Evolutionary conservation across 2,113 vertebrate genomes (phyloP), one percentile per base, ranked within the genome.

Genomic region (Gobiocypris rarus): DNA sequence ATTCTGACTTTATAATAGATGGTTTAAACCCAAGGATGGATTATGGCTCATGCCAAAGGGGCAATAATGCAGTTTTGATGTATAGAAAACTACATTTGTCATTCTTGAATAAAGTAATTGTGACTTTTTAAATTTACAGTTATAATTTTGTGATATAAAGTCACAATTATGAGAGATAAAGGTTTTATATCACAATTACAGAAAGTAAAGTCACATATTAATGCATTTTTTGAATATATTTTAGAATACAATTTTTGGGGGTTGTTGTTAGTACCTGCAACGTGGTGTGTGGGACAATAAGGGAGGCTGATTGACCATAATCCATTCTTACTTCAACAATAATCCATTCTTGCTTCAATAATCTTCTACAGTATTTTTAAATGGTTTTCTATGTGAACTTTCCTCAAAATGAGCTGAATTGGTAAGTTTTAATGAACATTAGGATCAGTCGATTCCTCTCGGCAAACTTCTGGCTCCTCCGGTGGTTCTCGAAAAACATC

Each of bases 371-470:
- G 8, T 1, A 28, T 45, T 73, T 24, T 43, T 9, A 11, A 70
- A 70, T 74, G 43, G 22, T 50, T 54, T 75, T 8, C 26, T 50
- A 13, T 74, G 50, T 83, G 54, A 58, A 26, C 34, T 59, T 61
- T 43, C 19, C 22, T 50, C 14, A 14, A 48, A 82, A n/a, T 76
- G n/a, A 75, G 54, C n/a, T 73, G 38, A 43, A 73, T 73, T 87
- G 65, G 80, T 45, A 10, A n/a, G 41, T 75, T 74, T 84, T 26
- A 74, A 73, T 85, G 41, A 87, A 58, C 26, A 79, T 85, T 76
- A 87, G 86, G 84, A 26, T 67, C 75, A 43, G 26, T 58, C 58
- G 84, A 69, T 43, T 75, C 31, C 11, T 70, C 86, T 61, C 41
- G 17, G 7, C 24, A 48, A 84, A 71, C n/a, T 48, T 76, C 73